These are phyloP conservation scores for Erpobdella octoculata DNA, from an alignment of 2,888 invertebrate species.

Conservation along the genomic window DNA sequence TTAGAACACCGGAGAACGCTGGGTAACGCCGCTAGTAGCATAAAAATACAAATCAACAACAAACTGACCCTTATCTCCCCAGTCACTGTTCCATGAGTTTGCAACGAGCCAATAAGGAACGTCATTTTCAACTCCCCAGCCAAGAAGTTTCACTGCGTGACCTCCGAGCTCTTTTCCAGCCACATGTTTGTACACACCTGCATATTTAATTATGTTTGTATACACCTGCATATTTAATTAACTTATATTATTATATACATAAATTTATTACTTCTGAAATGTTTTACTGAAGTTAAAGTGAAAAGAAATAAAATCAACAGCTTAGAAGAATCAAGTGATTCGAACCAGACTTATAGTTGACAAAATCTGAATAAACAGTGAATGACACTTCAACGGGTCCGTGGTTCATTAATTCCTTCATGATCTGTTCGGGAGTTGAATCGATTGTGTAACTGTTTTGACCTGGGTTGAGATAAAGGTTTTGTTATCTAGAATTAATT, in stretches of 20 bases:
- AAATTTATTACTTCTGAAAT: too few species aligned
- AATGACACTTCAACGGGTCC: constrained; percentile 85
- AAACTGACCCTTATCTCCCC: constrained; percentile 64
- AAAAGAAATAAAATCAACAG: too few species aligned
- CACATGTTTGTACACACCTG: constrained; percentile 68
- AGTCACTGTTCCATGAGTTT: constrained; percentile 87
- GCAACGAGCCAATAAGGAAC: constrained; percentile 81
- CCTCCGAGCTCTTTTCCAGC: constrained; percentile 68
- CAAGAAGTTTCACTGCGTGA: constrained; percentile 77
- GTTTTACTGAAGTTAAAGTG: too few species aligned
- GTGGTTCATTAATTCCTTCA: constrained; percentile 72
- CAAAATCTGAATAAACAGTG: constrained; percentile 75
- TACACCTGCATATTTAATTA: constrained; percentile 57
- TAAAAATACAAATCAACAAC: too few species aligned
- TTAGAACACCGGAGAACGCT: not conserved
- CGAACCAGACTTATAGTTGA: constrained; percentile 71
- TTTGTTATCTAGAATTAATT: too few species aligned
- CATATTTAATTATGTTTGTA: too few species aligned
- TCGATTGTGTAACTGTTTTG: too few species aligned
- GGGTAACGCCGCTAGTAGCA: too few species aligned
- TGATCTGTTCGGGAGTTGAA: constrained; percentile 66
- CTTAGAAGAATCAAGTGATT: too few species aligned
- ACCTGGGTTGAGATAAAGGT: too few species aligned
- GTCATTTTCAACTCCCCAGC: constrained; percentile 75
- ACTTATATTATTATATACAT: not conserved